These are phyloP conservation scores for Drosophila tanythrix DNA, from an alignment of 2,888 invertebrate species.

Conservation along the genomic window DNA sequence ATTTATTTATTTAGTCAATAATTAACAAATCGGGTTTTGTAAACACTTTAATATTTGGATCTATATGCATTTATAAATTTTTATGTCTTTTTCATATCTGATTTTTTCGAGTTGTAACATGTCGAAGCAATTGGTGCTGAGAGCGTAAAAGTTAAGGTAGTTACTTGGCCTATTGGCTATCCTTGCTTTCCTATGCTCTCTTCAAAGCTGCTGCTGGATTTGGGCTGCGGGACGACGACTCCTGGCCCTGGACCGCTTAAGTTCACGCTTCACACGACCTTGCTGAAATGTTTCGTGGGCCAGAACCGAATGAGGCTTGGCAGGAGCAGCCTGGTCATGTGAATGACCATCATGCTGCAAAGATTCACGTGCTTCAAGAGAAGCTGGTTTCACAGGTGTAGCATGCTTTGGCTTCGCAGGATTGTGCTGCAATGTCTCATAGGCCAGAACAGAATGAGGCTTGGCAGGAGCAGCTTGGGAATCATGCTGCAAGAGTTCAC, in stretches of 20 bases:
- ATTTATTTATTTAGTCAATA: constrained; percentile 19
- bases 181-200: constrained; percentile 35
- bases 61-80: constrained; percentile 30
- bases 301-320: constrained; percentile 25
- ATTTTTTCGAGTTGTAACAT: constrained; percentile 19
- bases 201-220: constrained; percentile 39
- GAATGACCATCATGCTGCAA: not conserved
- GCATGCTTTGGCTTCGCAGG: constrained; percentile 7
- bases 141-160: not conserved
- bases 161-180: constrained; percentile 14
- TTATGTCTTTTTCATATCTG: constrained; percentile 16
- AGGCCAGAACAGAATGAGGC: constrained; percentile 14
- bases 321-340: constrained; percentile 1
- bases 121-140: constrained; percentile 14
- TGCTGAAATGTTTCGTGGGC: constrained; percentile 22
- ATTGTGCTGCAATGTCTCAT: constrained; percentile 27
- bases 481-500: constrained; percentile 26
- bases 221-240: constrained; percentile 45
- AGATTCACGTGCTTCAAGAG: not conserved
- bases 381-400: constrained; percentile 6
- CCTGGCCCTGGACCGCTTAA: constrained; percentile 62
- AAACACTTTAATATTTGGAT: constrained; percentile 29
- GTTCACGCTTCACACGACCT: constrained; percentile 5
- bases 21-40: constrained; percentile 29
- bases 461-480: constrained; percentile 4